Base-by-base conservation (phyloP, 2,113 vertebrate genomes). In the Poeciliopsis prolifica region DNA sequence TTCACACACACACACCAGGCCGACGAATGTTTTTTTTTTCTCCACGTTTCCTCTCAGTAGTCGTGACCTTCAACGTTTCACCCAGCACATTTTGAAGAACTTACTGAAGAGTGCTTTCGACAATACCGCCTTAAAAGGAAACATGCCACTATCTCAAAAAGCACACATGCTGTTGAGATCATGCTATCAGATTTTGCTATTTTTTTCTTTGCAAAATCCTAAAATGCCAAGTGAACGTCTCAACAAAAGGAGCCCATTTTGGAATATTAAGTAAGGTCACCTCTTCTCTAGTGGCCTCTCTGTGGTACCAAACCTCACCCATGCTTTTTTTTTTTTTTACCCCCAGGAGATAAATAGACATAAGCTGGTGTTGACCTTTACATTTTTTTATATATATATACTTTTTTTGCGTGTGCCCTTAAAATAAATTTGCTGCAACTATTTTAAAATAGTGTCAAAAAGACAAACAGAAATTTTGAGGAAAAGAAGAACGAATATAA, bases 41-140 rank as follows among this genome's bases (percentile, higher is more conserved):
- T 69, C 63, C 74, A 73, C 71, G 72, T 79, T 88, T 82, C 40
- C 72, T 85, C 86, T 87, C 83, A 80, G 79, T 77, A 63, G 87
- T 72, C 60, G n/a, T 88, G 90, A 91, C 91, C 90, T 91, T 92
- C 89, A 87, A 48, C 77, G 62, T n/a, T 60, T 77, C 65, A 29
- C 65, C 76, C 67, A 37, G n/a, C 61, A 26, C 51, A 44, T 35
- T 12, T 66, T 40, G 67, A 37, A 54, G 61, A 37, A 54, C 54
- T 28, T 28, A 58, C 31, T 0, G 17, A 37, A 15, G 65, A 81
- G 44, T 70, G 63, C 60, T 33, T 69, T 68, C 70, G 65, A 87
- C 86, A 88, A 85, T 48, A 70, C 33, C 14, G 48, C 79, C 78
- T 83, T 51, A 58, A 84, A 85, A 58, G 78, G 86, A 87, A 68